Evolutionary conservation across 2,888 invertebrate species (phyloP).

Genomic region (Leptinotarsa juncta): DNA sequence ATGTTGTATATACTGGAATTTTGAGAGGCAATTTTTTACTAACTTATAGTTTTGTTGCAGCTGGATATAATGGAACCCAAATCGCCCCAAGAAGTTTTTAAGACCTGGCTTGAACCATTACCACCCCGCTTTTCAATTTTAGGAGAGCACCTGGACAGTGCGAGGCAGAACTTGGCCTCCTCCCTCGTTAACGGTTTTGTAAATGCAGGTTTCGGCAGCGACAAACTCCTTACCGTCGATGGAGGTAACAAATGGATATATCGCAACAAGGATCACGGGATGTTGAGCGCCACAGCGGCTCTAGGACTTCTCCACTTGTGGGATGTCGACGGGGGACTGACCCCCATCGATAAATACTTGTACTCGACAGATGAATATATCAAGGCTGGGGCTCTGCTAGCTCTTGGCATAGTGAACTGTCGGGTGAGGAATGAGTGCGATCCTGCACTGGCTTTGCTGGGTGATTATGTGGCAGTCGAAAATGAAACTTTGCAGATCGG

Average conservation of each 20-base stretch:
- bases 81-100: conserved; percentile 98
- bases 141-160: conserved; percentile 85
- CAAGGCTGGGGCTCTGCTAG: conserved; percentile 95
- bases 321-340: conserved; percentile 98
- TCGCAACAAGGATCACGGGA: conserved; percentile 81
- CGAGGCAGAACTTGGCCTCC: conserved; percentile 95
- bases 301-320: conserved; percentile 95
- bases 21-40: background rate
- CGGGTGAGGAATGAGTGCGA: conserved; percentile 98
- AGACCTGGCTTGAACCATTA: conserved; percentile 90
- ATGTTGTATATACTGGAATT: no score
- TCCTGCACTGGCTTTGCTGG: conserved; percentile 94
- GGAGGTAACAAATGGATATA: conserved; percentile 63
- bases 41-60: conserved; percentile 62
- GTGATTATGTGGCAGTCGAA: conserved; percentile 91
- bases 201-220: conserved; percentile 86
- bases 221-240: conserved; percentile 92
- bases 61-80: conserved; percentile 99
- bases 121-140: conserved; percentile 78
- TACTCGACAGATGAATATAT: conserved; percentile 72
- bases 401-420: conserved; percentile 97
- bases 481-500: conserved; percentile 88
- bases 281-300: conserved; percentile 97
- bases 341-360: conserved; percentile 95
- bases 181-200: conserved; percentile 92